Conservation (phyloP, 2,113 vertebrate species). For the Pangasianodon gigas region DNA sequence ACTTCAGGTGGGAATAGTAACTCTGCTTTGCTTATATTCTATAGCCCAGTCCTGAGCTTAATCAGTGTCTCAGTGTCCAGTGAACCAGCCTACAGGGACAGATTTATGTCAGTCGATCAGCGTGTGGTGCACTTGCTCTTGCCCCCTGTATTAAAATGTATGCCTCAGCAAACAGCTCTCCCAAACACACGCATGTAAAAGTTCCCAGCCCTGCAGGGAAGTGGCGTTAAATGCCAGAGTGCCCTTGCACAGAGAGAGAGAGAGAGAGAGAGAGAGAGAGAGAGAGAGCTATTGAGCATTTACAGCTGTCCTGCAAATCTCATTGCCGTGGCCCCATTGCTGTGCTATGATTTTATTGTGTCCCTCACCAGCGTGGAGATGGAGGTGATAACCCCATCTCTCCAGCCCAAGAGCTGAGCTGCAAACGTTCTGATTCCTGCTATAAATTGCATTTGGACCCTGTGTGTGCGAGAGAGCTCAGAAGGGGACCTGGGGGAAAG, state of each 20-base stretch:
- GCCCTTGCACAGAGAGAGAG: constrained; percentile 52
- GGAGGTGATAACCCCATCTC: constrained; percentile 67
- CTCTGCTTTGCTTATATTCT: not conserved
- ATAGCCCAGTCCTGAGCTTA: not conserved
- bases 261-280: not conserved
- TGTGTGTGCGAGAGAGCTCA: constrained; percentile 35
- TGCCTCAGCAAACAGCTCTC: constrained; percentile 32
- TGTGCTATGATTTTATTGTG: constrained; percentile 71
- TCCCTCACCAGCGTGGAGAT: constrained; percentile 63
- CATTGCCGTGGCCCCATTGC: constrained; percentile 59
- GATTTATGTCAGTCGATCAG: not conserved
- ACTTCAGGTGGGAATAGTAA: not conserved
- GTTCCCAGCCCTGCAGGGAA: constrained; percentile 39
- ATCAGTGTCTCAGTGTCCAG: constrained; percentile 24
- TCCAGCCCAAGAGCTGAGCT: constrained; percentile 59
- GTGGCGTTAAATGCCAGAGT: constrained; percentile 60
- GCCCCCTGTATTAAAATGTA: constrained; percentile 27
- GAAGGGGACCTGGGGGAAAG: constrained; percentile 17
- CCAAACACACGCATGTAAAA: constrained; percentile 45
- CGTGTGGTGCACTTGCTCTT: not conserved
- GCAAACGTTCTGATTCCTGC: constrained; percentile 57
- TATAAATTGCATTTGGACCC: constrained; percentile 63
- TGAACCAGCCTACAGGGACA: constrained; percentile 1
- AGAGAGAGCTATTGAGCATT: constrained; percentile 66
- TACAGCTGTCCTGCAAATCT: constrained; percentile 69